Conservation (phyloP, 1,140 invertebrate genomes). For the Dendroctonus ponderosae region DNA sequence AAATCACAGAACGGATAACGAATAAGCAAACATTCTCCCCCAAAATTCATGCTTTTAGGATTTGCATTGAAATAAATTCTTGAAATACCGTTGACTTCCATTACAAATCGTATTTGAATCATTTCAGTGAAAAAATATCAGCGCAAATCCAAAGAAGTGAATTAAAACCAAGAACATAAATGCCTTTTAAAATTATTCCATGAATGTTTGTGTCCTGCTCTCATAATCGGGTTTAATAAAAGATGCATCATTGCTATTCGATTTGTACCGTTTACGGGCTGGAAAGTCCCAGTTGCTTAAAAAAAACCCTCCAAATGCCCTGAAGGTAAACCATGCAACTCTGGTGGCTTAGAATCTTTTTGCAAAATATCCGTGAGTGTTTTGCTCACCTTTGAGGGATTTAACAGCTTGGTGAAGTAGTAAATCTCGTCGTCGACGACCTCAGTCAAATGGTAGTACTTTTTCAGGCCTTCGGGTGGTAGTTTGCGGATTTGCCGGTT, state of each 20-base stretch:
- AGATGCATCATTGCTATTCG: no score
- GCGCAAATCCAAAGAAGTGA: background rate
- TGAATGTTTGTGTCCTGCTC: constrained; percentile 25
- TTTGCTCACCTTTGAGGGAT: constrained; percentile 67
- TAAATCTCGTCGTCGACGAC: constrained; percentile 94
- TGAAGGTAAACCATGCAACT: no score
- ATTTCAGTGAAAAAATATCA: background rate
- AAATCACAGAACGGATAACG: background rate
- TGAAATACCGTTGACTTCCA: no score
- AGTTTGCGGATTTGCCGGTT: constrained; percentile 76
- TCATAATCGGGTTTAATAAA: no score
- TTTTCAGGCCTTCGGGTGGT: constrained; percentile 71
- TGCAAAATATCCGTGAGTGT: no score
- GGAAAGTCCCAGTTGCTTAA: no score
- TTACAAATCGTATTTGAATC: no score
- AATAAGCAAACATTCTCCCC: constrained; percentile 11
- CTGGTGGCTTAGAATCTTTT: no score
- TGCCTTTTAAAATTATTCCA: constrained; percentile 25
- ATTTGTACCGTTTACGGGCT: no score
- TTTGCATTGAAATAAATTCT: no score
- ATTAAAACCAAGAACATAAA: background rate
- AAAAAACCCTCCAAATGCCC: no score
- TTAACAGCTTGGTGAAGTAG: constrained; percentile 76
- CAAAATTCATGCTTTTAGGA: background rate
- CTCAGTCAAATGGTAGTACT: constrained; percentile 75